Evolutionary conservation across 2,113 vertebrate species (phyloP).

Genomic region (Oxygymnocypris stewartii): DNA sequence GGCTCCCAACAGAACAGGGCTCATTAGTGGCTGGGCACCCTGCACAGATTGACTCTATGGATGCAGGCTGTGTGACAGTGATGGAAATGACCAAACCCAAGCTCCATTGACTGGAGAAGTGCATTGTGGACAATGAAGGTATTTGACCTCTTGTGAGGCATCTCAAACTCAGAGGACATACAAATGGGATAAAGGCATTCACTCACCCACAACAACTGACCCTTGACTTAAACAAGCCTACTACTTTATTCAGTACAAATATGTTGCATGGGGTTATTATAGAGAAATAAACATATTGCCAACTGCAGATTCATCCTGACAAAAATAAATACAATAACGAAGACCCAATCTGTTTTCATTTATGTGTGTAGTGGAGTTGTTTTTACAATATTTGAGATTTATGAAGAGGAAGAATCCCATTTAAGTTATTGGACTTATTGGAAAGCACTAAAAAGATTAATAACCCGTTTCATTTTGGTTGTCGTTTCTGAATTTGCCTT

Average conservation of each 20-base stretch:
- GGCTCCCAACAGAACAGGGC: constrained; percentile 9
- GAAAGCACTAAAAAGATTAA: not conserved
- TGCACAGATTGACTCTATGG: constrained; percentile 6
- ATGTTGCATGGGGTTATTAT: not conserved
- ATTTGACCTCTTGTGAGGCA: not conserved
- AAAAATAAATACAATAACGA: not conserved
- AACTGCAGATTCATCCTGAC: not conserved
- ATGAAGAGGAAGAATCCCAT: not conserved
- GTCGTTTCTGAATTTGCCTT: not conserved
- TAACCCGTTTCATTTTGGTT: not conserved
- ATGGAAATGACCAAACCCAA: constrained; percentile 9
- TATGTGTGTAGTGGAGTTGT: not conserved
- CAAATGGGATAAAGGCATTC: not conserved
- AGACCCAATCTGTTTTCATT: not conserved
- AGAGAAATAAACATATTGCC: not conserved
- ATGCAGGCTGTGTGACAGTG: not conserved
- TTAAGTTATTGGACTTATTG: not conserved
- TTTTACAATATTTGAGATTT: not conserved
- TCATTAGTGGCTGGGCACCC: constrained; percentile 20
- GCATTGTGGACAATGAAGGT: not conserved
- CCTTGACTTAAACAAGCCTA: not conserved
- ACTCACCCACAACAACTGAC: not conserved
- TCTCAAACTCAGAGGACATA: not conserved
- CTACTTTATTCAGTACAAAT: not conserved
- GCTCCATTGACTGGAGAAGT: not conserved